Evolutionary conservation across 2,113 vertebrate species (phyloP), one percentile per base, ranked within the genome.

Genomic region (Calidris pygmaea): DNA sequence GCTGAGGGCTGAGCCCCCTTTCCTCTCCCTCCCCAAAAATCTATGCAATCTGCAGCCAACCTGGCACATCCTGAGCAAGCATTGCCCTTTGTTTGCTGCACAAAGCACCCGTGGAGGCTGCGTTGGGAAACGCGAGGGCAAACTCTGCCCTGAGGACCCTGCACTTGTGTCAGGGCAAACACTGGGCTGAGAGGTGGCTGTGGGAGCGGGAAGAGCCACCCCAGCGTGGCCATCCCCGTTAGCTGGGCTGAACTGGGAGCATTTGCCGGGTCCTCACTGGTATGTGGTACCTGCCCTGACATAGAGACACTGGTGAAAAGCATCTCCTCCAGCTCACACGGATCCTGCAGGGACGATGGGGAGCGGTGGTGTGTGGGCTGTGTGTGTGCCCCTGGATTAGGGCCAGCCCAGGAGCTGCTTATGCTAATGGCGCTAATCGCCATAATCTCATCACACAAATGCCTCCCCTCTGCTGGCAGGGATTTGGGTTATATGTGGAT

Each of bases 151-250:
- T 1, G 2, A 65, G 43, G 32, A 35, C 13, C 8, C 47, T 14
- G 23, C 1, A 16, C 24, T 62, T 1, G 0, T 8, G n/a, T 23
- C 18, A 9, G n/a, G 52, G 43, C 6, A 11, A 7, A 6, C 4
- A 1, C 17, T 0, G 32, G 52, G 59, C 50, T 43, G 34, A 43
- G 47, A 52, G n/a, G 53, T 4, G 14, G 39, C n/a, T 14, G 4
- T 8, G 24, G 60, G 59, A 85, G 56, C 34, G 19, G 21, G 8
- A 53, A 10, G n/a, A 50, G 9, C 65, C n/a, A 9, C 1, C 14
- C 14, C 17, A 4, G 24, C 0, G 5, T 6, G 43, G 5, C 29
- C 26, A 15, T 6, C 5, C 7, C 35, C 0, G 0, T 0, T 7
- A n/a, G 29, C 60, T 81, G 58, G 30, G 37, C 32, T 83, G 68